These are phyloP conservation scores for Chitala chitala DNA, from an alignment of 2,113 vertebrate species.

Conservation along the genomic window DNA sequence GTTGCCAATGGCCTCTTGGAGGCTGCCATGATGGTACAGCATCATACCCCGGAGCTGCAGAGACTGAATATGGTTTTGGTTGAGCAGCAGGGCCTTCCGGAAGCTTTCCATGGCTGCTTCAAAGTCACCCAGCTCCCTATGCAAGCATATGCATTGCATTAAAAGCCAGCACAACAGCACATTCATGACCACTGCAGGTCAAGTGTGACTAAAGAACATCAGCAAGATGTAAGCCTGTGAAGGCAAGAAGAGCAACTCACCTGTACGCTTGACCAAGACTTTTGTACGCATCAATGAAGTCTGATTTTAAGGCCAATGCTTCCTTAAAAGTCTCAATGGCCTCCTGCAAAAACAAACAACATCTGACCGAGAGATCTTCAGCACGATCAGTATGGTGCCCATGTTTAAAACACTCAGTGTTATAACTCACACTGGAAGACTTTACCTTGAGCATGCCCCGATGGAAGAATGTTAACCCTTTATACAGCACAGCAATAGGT, in stretches of 20 bases:
- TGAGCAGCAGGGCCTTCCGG: constrained; percentile 88
- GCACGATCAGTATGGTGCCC: neutral
- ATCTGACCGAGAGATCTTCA: neutral
- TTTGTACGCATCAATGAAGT: constrained; percentile 96
- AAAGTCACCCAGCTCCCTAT: constrained; percentile 91
- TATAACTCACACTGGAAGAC: neutral
- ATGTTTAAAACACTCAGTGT: neutral
- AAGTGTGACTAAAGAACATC: neutral
- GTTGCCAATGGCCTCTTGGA: constrained; percentile 87
- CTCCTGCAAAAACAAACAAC: constrained; percentile 64
- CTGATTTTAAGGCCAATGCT: constrained; percentile 85
- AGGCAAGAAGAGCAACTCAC: constrained; percentile 49
- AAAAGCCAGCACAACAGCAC: no score
- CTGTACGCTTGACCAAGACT: constrained; percentile 96
- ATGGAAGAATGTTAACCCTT: constrained; percentile 96
- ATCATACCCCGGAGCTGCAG: constrained; percentile 93
- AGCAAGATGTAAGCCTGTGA: neutral
- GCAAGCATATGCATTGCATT: neutral
- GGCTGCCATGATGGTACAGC: constrained; percentile 93
- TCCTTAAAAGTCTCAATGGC: constrained; percentile 96
- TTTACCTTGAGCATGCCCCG: constrained; percentile 91
- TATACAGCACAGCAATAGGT: constrained; percentile 92
- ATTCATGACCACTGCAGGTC: no score
- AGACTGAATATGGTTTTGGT: constrained; percentile 96
- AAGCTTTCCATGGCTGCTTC: constrained; percentile 94